Percentiles rank a stretch among this genome's conserved stretches.
These are phyloP conservation scores for Melopsittacus undulatus DNA, from an alignment of 2,797 vertebrate genomes.

Conservation along the genomic window DNA sequence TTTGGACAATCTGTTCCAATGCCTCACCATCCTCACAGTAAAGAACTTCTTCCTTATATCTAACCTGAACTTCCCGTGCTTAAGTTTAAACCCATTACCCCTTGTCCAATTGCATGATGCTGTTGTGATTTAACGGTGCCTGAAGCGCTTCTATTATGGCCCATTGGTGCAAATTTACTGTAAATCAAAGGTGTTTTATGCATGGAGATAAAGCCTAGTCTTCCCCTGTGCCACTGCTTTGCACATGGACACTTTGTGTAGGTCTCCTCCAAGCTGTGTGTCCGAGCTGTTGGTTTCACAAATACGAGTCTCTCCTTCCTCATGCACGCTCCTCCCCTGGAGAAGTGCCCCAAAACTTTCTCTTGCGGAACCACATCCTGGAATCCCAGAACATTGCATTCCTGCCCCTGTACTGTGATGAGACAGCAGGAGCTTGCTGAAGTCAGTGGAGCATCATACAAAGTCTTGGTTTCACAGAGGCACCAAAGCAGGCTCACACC, in stretches of 20 bases:
- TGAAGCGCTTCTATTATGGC: background rate
- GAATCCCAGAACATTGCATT: accelerated
- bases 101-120: background rate
- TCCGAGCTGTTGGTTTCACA: background rate
- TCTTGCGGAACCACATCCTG: background rate
- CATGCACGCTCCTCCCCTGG: accelerated
- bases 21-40: background rate
- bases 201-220: background rate
- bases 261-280: background rate
- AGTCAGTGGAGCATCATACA: background rate
- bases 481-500: background rate
- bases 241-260: background rate
- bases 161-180: background rate
- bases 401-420: background rate
- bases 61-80: background rate
- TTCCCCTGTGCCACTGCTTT: background rate
- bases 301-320: background rate
- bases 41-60: background rate
- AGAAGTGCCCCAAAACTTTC: background rate
- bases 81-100: background rate
- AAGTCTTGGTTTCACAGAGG: background rate
- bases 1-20: background rate
- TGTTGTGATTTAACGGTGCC: background rate
- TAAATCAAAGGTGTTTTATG: background rate
- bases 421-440: background rate